phyloP scores from a whole-genome alignment of 2,113 vertebrate genomes.

The Hirundichthys speculiger region DNA sequence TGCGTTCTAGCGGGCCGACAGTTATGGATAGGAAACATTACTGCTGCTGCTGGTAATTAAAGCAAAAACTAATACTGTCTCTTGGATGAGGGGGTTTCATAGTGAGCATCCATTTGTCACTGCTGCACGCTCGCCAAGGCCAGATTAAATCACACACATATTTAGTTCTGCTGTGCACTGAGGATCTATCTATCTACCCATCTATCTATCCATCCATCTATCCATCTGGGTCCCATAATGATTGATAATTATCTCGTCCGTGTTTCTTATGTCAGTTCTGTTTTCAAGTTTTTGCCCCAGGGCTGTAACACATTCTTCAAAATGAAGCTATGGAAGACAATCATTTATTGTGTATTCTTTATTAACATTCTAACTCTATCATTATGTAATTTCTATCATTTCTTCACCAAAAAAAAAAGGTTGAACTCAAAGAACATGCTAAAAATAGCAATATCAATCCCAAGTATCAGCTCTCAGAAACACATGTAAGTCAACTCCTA shows the following conservation, averaged over 20 bases:
- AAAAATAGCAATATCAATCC: not conserved
- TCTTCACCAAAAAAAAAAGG: too few relatives aligned
- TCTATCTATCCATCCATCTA: conserved; percentile 34
- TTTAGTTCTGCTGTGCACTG: conserved; percentile 74
- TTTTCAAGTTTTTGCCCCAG: not conserved
- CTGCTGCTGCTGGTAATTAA: conserved; percentile 93
- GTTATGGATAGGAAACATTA: conserved; percentile 99
- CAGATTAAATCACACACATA: conserved; percentile 90
- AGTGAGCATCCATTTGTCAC: conserved; percentile 93
- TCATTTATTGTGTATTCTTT: not conserved
- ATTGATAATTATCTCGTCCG: conserved; percentile 7
- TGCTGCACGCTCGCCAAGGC: conserved; percentile 81
- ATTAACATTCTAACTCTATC: not conserved
- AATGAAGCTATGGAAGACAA: not conserved
- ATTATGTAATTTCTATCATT: too few relatives aligned
- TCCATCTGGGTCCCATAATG: conserved; percentile 7
- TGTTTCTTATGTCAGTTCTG: conserved; percentile 2
- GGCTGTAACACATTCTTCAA: not conserved
- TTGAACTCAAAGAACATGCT: not conserved
- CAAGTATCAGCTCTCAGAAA: conserved; percentile 39
- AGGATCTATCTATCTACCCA: conserved; percentile 31
- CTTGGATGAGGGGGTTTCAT: conserved; percentile 90
- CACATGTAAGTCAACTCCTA: conserved; percentile 56
- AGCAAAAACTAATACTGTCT: conserved; percentile 98
- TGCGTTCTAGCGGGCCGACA: conserved; percentile 92